A percentile compares a stretch with the other conserved stretches of the same genome.
These are phyloP conservation scores for Alligator mississippiensis DNA, from an alignment of 2,113 vertebrate genomes.

Conservation along the genomic window DNA sequence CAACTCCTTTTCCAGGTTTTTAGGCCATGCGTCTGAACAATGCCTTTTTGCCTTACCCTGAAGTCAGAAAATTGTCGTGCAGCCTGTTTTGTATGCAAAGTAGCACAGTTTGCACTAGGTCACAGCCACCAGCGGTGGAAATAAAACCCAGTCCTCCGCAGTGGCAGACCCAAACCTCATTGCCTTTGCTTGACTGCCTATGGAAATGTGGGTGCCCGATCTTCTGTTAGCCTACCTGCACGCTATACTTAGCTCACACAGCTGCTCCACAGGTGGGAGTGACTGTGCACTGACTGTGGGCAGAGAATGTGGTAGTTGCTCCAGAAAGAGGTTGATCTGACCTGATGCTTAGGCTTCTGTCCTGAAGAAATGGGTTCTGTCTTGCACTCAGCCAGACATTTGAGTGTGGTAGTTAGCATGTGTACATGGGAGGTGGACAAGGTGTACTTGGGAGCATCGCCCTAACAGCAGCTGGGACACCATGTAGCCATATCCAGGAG, in stretches of 20 bases:
- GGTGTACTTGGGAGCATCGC: not conserved
- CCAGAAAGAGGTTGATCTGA: not conserved
- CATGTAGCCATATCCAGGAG: not conserved
- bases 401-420: too few relatives aligned
- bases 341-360: fast-evolving
- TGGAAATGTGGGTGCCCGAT: not conserved
- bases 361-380: not conserved
- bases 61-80: not conserved
- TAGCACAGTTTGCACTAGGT: too few relatives aligned
- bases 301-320: not conserved
- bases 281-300: not conserved
- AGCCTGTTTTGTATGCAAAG: not conserved
- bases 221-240: not conserved
- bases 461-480: too few relatives aligned
- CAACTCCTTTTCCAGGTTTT: not conserved
- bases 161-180: not conserved
- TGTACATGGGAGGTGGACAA: not conserved
- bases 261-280: not conserved
- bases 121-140: not conserved
- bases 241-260: not conserved
- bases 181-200: not conserved
- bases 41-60: not conserved
- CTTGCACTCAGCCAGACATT: not conserved
- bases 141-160: not conserved
- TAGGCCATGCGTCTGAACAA: not conserved